These are phyloP conservation scores for Mythimna pallens DNA, from an alignment of 2,888 invertebrate genomes.

Conservation along the genomic window DNA sequence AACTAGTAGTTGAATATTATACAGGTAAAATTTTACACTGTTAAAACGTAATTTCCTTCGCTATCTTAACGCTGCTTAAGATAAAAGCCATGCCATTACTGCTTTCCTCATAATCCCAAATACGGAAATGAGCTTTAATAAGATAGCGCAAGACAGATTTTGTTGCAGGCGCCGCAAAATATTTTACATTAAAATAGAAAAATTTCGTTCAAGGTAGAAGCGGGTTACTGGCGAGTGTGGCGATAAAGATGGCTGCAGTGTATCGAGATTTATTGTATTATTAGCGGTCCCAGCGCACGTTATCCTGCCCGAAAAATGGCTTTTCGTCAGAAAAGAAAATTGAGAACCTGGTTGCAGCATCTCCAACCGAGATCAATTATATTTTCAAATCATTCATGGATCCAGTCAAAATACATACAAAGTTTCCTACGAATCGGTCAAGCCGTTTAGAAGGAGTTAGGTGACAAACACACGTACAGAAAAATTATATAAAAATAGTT, in stretches of 20 bases:
- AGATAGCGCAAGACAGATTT: conserved; percentile 29
- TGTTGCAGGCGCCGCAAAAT: conserved; percentile 40
- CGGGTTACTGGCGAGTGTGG: no score
- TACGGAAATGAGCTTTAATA: conserved; percentile 46
- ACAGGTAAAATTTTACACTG: not conserved
- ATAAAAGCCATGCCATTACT: conserved; percentile 27
- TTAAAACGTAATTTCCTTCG: not conserved
- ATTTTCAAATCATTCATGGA: no score
- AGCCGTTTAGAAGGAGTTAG: no score
- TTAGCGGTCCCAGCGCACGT: no score
- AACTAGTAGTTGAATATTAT: not conserved
- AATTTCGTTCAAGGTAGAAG: not conserved
- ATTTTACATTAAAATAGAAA: conserved; percentile 30
- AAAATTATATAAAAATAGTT: no score
- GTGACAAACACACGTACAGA: no score
- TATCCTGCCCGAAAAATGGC: no score
- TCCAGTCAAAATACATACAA: no score
- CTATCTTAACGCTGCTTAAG: conserved; percentile 29
- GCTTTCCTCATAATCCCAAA: conserved; percentile 32
- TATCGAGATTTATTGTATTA: not conserved
- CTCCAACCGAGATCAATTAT: no score
- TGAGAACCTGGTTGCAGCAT: no score
- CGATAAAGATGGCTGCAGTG: not conserved
- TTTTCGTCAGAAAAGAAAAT: no score
- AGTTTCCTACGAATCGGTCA: no score